Evolutionary conservation across 1,140 invertebrate species (phyloP).

Genomic region (Pachypsylla venusta): DNA sequence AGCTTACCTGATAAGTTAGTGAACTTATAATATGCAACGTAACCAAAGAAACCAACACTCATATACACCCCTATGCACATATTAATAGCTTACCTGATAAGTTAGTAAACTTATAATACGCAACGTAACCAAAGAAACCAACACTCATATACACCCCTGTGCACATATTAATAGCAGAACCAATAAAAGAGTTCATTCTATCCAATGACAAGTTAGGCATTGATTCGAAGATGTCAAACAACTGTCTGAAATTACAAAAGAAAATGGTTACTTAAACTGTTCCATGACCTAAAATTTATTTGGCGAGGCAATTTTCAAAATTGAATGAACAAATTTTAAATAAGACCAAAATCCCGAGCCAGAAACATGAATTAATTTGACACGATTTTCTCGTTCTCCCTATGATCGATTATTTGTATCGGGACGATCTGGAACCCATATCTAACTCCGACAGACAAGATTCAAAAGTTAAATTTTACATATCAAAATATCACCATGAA

Average conservation of each 20-base stretch:
- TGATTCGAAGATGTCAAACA: constrained; percentile 90
- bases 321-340: too few species aligned
- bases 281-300: too few species aligned
- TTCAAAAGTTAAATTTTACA: too few species aligned
- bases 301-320: too few species aligned
- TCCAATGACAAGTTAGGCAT: constrained; percentile 74
- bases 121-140: constrained; percentile 90
- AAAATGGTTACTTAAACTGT: too few species aligned
- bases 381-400: too few species aligned
- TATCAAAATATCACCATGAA: too few species aligned
- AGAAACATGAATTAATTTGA: too few species aligned
- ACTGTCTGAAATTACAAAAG: constrained; percentile 46
- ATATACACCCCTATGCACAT: constrained; percentile 79
- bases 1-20: constrained; percentile 48
- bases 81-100: constrained; percentile 64
- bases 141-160: constrained; percentile 71
- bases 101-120: constrained; percentile 54
- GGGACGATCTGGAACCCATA: too few species aligned
- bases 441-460: too few species aligned
- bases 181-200: constrained; percentile 74
- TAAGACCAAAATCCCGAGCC: too few species aligned
- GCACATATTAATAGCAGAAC: constrained; percentile 80
- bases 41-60: constrained; percentile 85
- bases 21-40: constrained; percentile 74
- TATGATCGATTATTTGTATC: too few species aligned